Percentiles rank a stretch among this genome's conserved stretches.
Evolutionary conservation across 2,888 invertebrate genomes (phyloP).

Genomic region (Chorisops tibialis): DNA sequence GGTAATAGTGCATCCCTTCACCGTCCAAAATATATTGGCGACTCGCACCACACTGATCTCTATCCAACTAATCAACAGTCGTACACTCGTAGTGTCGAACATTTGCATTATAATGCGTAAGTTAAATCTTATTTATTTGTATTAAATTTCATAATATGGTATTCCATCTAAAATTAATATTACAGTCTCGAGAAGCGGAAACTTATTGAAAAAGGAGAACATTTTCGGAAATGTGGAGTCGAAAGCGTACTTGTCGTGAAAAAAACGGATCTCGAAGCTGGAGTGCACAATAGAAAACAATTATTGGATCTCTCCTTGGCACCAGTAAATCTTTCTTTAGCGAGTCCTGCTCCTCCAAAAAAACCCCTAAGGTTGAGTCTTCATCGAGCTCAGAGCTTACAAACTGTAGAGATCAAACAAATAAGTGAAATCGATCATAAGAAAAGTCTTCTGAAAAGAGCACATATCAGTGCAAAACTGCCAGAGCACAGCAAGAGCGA

Average conservation of each 20-base stretch:
- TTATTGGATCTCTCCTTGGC: slow-evolving; percentile 60
- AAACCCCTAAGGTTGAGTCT: slow-evolving; percentile 79
- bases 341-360: slow-evolving; percentile 76
- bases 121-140: slow-evolving; percentile 10
- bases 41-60: too few species aligned
- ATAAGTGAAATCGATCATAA: slow-evolving; percentile 42
- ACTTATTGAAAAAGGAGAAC: slow-evolving; percentile 36
- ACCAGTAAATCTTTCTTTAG: slow-evolving; percentile 56
- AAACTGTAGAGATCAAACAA: slow-evolving; percentile 59
- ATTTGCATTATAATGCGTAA: slow-evolving; percentile 48
- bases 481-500: too few species aligned
- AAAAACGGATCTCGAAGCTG: slow-evolving; percentile 71
- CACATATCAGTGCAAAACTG: slow-evolving; percentile 43
- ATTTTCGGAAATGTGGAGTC: slow-evolving; percentile 18
- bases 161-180: neutral
- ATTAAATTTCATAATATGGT: neutral
- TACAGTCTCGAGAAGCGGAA: slow-evolving; percentile 44
- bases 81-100: slow-evolving; percentile 48
- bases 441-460: slow-evolving; percentile 48
- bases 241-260: slow-evolving; percentile 59
- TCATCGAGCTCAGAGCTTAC: slow-evolving; percentile 78
- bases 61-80: neutral
- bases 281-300: slow-evolving; percentile 46
- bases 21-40: neutral
- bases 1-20: neutral